Conservation (phyloP, 2,113 vertebrate genomes). For the Climacteris rufus region DNA sequence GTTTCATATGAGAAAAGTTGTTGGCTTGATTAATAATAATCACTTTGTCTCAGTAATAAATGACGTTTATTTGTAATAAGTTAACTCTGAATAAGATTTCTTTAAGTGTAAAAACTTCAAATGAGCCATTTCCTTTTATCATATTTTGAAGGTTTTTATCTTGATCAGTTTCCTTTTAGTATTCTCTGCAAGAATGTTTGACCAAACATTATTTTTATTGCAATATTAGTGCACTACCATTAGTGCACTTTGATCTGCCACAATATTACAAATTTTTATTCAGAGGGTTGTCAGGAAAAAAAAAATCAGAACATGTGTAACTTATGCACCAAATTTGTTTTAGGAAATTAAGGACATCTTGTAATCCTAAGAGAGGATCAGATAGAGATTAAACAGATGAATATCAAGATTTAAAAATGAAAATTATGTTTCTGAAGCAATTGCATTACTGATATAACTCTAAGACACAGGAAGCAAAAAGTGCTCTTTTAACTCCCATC, state of each 20-base stretch:
- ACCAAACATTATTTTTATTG: neutral
- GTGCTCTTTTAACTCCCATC: neutral
- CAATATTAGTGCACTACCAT: neutral
- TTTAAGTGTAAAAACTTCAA: neutral
- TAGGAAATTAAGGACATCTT: neutral
- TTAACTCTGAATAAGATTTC: neutral
- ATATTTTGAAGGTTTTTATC: neutral
- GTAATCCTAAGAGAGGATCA: neutral
- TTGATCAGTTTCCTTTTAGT: neutral
- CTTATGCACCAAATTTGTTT: neutral
- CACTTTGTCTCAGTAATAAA: neutral
- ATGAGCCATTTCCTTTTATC: neutral
- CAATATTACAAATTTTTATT: neutral
- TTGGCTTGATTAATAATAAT: neutral
- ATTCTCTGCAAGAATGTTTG: neutral
- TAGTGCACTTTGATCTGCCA: neutral
- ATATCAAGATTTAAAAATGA: neutral
- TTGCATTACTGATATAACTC: neutral
- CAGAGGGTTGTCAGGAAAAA: rapidly evolving
- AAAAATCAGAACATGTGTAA: neutral
- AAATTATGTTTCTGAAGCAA: neutral
- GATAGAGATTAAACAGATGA: neutral
- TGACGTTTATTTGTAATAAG: neutral
- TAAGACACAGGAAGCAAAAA: neutral
- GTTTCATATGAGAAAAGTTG: neutral